Percentiles rank a stretch among this genome's conserved stretches.
phyloP scores from a whole-genome alignment of 2,888 invertebrate species.

The Sabatieria punctata region DNA sequence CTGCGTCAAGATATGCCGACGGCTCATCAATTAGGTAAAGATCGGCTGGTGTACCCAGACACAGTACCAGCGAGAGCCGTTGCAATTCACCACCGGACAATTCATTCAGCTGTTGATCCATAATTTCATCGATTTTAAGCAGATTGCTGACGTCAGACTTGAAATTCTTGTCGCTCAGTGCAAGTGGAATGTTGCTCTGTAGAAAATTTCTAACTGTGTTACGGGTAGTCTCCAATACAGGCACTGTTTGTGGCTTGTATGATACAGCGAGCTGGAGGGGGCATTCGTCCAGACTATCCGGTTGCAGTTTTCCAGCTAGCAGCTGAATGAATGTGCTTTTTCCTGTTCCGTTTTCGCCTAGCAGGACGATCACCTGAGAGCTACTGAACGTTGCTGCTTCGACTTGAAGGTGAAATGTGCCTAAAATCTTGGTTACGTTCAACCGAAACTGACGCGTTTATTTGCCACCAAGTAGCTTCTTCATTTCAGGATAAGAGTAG shows the following conservation, averaged over 20 bases:
- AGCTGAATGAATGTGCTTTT: constrained; percentile 95
- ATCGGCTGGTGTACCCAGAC: constrained; percentile 91
- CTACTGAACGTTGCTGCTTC: constrained; percentile 87
- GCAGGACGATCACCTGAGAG: constrained; percentile 86
- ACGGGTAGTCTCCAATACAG: too few species aligned
- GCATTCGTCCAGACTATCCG: constrained; percentile 49
- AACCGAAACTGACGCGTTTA: constrained; percentile 17
- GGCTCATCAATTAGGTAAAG: constrained; percentile 96
- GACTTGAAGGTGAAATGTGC: constrained; percentile 53
- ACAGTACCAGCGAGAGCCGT: constrained; percentile 78
- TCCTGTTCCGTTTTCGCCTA: constrained; percentile 89
- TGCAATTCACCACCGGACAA: constrained; percentile 96
- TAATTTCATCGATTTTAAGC: neutral
- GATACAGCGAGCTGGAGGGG: constrained; percentile 77
- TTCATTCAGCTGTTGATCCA: constrained; percentile 35
- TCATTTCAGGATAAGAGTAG: constrained; percentile 83
- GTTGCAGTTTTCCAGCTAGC: constrained; percentile 79
- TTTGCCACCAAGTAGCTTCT: constrained; percentile 41
- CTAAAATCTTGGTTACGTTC: constrained; percentile 8
- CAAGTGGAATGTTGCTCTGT: too few species aligned
- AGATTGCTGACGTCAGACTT: constrained; percentile 45
- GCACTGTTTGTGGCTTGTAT: constrained; percentile 97
- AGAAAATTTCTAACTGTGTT: too few species aligned
- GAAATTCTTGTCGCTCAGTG: too few species aligned
- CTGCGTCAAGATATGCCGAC: constrained; percentile 91